Base-by-base conservation (phyloP, 53 echinoderm and acorn worm genomes). In the Zoroaster sp. region DNA sequence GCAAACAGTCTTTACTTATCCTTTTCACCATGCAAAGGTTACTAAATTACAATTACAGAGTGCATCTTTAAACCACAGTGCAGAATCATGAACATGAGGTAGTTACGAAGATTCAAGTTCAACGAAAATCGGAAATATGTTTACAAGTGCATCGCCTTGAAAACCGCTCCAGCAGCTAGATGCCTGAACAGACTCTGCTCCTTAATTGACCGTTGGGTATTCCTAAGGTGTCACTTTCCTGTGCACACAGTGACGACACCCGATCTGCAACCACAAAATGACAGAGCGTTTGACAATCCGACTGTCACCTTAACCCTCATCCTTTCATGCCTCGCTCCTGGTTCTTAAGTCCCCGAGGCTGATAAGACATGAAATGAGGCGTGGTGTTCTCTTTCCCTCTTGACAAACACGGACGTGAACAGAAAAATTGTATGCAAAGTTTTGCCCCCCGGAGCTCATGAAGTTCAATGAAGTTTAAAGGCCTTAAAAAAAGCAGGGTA, bases 191-290 rank as follows among this genome's bases (percentile, higher is more conserved):
- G 43, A 74, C 3, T 15, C 40, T 74, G 44, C 5, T 21, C 74
- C 15, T 74, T 74, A 74, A 78, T 78, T 78, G 35, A 54, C 35
- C 78, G 52, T 78, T 41, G 36, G 13, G 40, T 63, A 63, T 37
- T 63, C 54, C 21, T 5, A 63, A 15, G 9, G 34, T 59, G 34
- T 79, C 63, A 79, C 59, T 21, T 79, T 79, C 55, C 63, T 59
- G 63, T 59, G 30, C 23, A 40, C 79, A 36, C 65, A 23, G 28
- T 79, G 79, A 79, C 37, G 79, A 63, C 79, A 79, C 52, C 79
- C 38, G 17, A 40, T 38, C 79, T 21, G 44, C 21, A 10, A 79
- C 79, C 63, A 21, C 79, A 63, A 11, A 37, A 38, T 79, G 79
- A 40, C 59, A 63, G 63, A 55, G 40, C 13, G 18, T 40, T 38